Percentiles rank a stretch among this genome's conserved stretches.
Conservation (phyloP, 2,888 invertebrate species). For the Dioctria linearis region DNA sequence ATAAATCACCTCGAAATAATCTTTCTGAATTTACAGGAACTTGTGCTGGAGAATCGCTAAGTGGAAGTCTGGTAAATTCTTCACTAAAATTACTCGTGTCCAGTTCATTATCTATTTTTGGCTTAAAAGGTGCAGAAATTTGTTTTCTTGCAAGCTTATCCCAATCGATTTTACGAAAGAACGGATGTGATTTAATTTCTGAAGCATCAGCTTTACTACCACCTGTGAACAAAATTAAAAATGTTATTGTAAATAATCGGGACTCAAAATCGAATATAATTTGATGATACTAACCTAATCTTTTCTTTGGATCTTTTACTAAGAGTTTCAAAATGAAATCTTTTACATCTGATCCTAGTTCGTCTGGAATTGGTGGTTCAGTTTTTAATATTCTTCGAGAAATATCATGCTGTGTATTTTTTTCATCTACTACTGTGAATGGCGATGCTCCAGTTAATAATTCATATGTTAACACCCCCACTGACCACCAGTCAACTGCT, state of each 20-base stretch:
- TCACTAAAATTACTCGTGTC: constrained; percentile 98
- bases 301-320: constrained; percentile 89
- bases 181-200: constrained; percentile 91
- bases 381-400: constrained; percentile 91
- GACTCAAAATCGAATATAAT: neutral
- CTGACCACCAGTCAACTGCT: constrained; percentile 99
- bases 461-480: constrained; percentile 96
- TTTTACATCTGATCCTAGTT: constrained; percentile 78
- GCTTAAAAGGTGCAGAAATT: constrained; percentile 90
- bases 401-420: constrained; percentile 95
- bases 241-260: neutral
- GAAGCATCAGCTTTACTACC: constrained; percentile 88
- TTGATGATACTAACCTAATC: constrained; percentile 73
- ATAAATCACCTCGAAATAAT: constrained; percentile 81
- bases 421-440: constrained; percentile 95
- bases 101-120: constrained; percentile 86
- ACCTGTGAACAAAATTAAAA: constrained; percentile 70
- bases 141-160: constrained; percentile 82
- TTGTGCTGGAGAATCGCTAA: constrained; percentile 92
- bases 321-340: constrained; percentile 87
- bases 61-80: constrained; percentile 94
- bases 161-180: constrained; percentile 90
- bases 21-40: constrained; percentile 89
- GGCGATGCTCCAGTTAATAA: constrained; percentile 97
- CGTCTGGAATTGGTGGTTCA: constrained; percentile 90